Evolutionary conservation across 2,888 invertebrate species (phyloP), one percentile per base, ranked within the genome.

Genomic region (Agrilus cyanescens): DNA sequence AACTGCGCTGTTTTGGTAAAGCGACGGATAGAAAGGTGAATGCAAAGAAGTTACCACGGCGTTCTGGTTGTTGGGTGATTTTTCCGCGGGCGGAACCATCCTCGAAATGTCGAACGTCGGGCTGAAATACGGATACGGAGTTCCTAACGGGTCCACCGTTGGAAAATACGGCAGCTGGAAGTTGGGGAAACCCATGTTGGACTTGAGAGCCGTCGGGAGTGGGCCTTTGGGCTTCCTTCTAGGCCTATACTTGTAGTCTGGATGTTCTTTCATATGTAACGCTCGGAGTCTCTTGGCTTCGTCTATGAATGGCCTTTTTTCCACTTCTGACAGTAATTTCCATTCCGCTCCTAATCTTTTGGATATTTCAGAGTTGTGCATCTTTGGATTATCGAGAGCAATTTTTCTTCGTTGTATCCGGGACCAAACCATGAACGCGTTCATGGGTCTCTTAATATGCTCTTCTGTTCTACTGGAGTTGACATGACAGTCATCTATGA

Each of bases 351-450:
- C 94, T 35, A 94, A 72, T 12, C 89, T 73, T 63, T 94, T 95
- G 15, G 88, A 89, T 49, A 95, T 94, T 63, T 87, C 86, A 0
- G 85, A 85, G 56, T 87, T 87, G 66, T 87, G 87, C 87, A 87
- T 86, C 66, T 85, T 94, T 54, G 94, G 94, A 63, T 94, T 93
- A 56, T 94, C 91, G 67, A 87, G 79, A 1, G 94, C 90, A 59
- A 95, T 94, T 67, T 91, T 89, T 41, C 90, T 76, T 12, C 94
- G 72, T 65, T 94, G 91, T 32, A 90, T 82, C 33, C 93, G 71
- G 4, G 93, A 91, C 94, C 94, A 94, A 25, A 89, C 94, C 93
- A 95, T 95, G 69, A 95, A 95, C 0, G 95, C 94, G 70, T 95
- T 95, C 95, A 96, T 95, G 2, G 95, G 95, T 14, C 95, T 73